Conservation (phyloP, 2,113 vertebrate genomes). For the Pholis gunnellus region DNA sequence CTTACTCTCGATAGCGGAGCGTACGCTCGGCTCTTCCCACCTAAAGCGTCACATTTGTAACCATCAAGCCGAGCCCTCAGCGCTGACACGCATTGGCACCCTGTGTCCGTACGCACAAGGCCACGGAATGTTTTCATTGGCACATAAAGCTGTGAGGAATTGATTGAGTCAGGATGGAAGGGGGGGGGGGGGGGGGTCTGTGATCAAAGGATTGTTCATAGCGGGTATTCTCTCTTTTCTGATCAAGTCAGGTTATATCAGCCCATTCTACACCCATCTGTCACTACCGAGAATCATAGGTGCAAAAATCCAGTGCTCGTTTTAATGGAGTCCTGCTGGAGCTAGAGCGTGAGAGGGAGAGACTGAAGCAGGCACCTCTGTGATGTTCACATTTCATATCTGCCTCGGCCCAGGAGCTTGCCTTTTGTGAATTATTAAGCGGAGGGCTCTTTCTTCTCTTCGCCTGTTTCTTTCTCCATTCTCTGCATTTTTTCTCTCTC, state of each 20-base stretch:
- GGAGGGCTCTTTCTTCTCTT: conserved; percentile 72
- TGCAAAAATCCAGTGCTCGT: conserved; percentile 55
- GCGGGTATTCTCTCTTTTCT: conserved; percentile 18
- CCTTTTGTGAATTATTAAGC: conserved; percentile 81
- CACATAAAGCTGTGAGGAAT: conserved; percentile 37
- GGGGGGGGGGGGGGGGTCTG: conserved; percentile 19
- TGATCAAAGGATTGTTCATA: conserved; percentile 60
- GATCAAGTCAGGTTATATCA: conserved; percentile 46
- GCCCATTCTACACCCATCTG: conserved; percentile 39
- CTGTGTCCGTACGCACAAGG: neutral
- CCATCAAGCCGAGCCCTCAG: neutral
- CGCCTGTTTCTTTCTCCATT: conserved; percentile 29
- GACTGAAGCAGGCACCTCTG: conserved; percentile 74
- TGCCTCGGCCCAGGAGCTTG: conserved; percentile 77
- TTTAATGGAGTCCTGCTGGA: conserved; percentile 76
- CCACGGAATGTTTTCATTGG: conserved; percentile 32
- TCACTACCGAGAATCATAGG: conserved; percentile 35
- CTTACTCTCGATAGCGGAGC: conserved; percentile 2
- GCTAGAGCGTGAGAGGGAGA: conserved; percentile 54
- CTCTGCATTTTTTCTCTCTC: conserved; percentile 11
- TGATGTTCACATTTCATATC: conserved; percentile 82
- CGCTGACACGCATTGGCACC: neutral
- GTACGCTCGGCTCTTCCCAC: neutral
- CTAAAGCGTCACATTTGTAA: conserved; percentile 8
- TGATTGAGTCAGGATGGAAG: conserved; percentile 26